These are phyloP conservation scores for Cerceris ruficornis DNA, from an alignment of 2,888 invertebrate genomes.

Conservation along the genomic window DNA sequence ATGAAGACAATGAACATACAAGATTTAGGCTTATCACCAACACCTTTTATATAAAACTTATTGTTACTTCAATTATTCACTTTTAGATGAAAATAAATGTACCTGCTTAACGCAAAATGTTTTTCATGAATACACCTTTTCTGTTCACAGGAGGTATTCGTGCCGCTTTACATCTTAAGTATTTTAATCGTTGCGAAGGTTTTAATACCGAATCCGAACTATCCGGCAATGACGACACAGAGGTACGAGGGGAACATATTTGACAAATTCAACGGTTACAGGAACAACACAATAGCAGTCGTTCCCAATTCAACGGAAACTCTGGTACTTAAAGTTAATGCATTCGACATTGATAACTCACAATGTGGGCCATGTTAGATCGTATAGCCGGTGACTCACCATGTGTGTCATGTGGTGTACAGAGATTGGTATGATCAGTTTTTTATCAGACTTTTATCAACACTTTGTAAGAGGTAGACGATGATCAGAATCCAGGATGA, in stretches of 20 bases:
- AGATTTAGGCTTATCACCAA: slow-evolving; percentile 81
- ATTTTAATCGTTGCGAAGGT: slow-evolving; percentile 89
- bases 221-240: slow-evolving; percentile 87
- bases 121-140: too few species aligned
- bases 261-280: slow-evolving; percentile 83
- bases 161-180: slow-evolving; percentile 89
- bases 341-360: neutral
- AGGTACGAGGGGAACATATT: slow-evolving; percentile 84
- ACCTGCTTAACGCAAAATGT: too few species aligned
- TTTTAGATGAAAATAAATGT: too few species aligned
- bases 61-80: too few species aligned
- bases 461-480: too few species aligned
- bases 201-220: slow-evolving; percentile 89
- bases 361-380: neutral
- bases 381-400: neutral
- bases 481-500: too few species aligned
- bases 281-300: slow-evolving; percentile 86
- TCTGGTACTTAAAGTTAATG: slow-evolving; percentile 74
- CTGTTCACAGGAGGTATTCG: slow-evolving; percentile 87
- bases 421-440: too few species aligned
- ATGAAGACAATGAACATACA: slow-evolving; percentile 94
- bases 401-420: too few species aligned
- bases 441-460: too few species aligned
- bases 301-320: slow-evolving; percentile 86
- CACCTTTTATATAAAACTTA: neutral